These are phyloP conservation scores for Parnassius orleans DNA, from an alignment of 2,888 invertebrate genomes.

Conservation along the genomic window DNA sequence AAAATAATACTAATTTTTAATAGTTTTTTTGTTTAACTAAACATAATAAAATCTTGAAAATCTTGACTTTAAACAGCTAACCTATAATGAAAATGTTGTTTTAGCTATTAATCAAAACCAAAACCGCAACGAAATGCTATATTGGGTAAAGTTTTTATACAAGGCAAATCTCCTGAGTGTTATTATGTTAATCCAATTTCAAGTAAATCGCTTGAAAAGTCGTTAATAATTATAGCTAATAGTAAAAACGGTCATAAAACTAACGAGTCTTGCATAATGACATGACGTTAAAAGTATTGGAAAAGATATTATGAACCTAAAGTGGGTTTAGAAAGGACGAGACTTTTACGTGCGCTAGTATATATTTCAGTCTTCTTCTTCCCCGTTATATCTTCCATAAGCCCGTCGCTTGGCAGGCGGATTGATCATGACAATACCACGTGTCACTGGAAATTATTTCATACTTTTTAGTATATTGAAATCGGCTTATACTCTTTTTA, in stretches of 20 bases:
- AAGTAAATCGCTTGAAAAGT: constrained; percentile 22
- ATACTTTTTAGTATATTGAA: no score
- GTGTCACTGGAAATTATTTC: no score
- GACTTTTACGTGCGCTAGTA: not conserved
- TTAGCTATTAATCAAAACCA: constrained; percentile 14
- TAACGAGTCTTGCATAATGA: constrained; percentile 17
- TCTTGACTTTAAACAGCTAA: not conserved
- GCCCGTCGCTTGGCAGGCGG: no score
- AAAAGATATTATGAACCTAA: constrained; percentile 3
- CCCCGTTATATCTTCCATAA: no score
- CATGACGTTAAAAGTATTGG: constrained; percentile 7
- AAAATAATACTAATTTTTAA: no score
- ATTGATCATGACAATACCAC: no score
- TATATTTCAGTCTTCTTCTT: no score
- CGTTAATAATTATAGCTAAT: constrained; percentile 24
- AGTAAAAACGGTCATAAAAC: constrained; percentile 21
- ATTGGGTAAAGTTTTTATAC: constrained; percentile 3
- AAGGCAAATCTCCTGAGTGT: constrained; percentile 17
- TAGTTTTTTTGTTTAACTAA: no score
- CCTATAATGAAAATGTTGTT: not conserved
- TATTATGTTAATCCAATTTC: constrained; percentile 27
- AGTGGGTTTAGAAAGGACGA: not conserved
- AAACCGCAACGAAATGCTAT: constrained; percentile 20
- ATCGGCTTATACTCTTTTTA: no score
- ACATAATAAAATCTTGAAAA: no score